phyloP scores from a whole-genome alignment of 2,797 vertebrate genomes.

The Scleropages formosus region DNA sequence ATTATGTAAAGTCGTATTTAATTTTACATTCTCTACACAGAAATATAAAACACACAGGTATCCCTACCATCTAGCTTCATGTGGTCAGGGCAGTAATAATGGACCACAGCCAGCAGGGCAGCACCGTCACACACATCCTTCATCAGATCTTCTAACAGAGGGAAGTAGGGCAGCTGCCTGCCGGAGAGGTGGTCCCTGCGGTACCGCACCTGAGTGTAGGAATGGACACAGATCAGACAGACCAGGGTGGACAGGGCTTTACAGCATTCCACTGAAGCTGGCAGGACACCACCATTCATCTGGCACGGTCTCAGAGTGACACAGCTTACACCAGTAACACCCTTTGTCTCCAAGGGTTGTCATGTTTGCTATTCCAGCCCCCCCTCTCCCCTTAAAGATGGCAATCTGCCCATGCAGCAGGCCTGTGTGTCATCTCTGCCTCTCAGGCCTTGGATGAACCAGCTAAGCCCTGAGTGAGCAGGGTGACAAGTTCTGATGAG shows the following conservation, averaged over 20 bases:
- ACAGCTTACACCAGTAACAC: background rate
- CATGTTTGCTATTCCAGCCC: background rate
- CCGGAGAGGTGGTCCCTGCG: slow-evolving; percentile 86
- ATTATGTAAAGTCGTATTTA: background rate
- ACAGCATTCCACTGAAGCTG: background rate
- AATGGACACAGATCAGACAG: slow-evolving; percentile 31
- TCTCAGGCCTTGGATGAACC: background rate
- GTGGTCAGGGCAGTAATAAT: slow-evolving; percentile 93
- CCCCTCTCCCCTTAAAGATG: background rate
- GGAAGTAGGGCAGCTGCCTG: slow-evolving; percentile 81
- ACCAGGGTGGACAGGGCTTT: background rate
- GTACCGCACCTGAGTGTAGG: slow-evolving; percentile 80
- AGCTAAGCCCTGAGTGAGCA: background rate
- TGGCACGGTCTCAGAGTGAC: background rate
- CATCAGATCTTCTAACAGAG: slow-evolving; percentile 85
- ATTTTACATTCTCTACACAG: background rate
- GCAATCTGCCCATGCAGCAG: background rate
- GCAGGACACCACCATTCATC: slow-evolving; percentile 14
- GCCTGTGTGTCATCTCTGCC: background rate
- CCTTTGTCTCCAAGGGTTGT: background rate
- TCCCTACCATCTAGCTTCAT: slow-evolving; percentile 86
- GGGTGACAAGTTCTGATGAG: background rate
- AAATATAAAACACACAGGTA: no score
- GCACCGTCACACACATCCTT: slow-evolving; percentile 84
- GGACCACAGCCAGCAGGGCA: slow-evolving; percentile 83